Evolutionary conservation across 2,797 vertebrate species (phyloP).

Genomic region (Kryptolebias ocellatus): DNA sequence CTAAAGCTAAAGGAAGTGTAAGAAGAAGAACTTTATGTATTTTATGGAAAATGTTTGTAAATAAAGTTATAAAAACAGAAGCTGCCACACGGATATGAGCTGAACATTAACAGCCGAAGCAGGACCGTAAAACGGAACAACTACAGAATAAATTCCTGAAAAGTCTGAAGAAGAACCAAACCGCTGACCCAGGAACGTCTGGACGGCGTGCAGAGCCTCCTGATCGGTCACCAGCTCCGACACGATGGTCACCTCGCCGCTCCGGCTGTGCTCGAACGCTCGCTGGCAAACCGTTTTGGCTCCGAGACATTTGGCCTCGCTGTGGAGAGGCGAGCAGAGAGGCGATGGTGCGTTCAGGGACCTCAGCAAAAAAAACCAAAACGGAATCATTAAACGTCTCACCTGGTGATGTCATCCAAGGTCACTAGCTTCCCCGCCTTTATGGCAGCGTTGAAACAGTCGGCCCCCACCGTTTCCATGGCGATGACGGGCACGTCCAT

Average conservation of each 20-base stretch:
- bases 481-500: conserved; percentile 79
- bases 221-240: conserved; percentile 72
- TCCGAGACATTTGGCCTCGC: conserved; percentile 82
- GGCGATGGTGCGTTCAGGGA: not conserved
- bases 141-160: too few relatives aligned
- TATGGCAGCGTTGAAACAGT: conserved; percentile 81
- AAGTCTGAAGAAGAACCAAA: not conserved
- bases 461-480: conserved; percentile 83
- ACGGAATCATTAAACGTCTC: not conserved
- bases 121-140: too few relatives aligned
- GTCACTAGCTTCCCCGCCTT: conserved; percentile 79
- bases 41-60: too few relatives aligned
- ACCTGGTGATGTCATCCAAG: conserved; percentile 86
- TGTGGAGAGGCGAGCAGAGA: conserved; percentile 37
- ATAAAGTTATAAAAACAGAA: too few relatives aligned
- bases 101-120: too few relatives aligned
- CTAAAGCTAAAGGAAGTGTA: too few relatives aligned
- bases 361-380: accelerated
- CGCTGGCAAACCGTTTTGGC: conserved; percentile 72
- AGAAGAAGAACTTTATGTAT: too few relatives aligned
- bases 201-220: conserved; percentile 67
- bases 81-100: too few relatives aligned
- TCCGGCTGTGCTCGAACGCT: conserved; percentile 75
- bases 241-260: conserved; percentile 57
- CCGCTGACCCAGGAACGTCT: conserved; percentile 70